Evolutionary conservation across 2,113 vertebrate species (phyloP), one percentile per base, ranked within the genome.

Genomic region (Siphamia tubifer): DNA sequence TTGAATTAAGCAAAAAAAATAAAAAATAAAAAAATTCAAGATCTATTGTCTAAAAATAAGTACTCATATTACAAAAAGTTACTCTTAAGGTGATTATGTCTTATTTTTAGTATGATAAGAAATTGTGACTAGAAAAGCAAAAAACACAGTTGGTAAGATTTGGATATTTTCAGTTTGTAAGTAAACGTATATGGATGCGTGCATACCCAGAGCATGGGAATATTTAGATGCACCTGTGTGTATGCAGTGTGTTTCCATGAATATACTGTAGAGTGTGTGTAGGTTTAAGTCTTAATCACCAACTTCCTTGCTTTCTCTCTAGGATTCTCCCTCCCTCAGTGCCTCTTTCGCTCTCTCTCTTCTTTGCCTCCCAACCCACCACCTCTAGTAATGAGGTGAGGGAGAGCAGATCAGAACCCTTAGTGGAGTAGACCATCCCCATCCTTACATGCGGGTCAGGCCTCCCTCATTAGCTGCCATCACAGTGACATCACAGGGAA

Each of bases 341-440:
- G n/a, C n/a, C n/a, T n/a, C n/a, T n/a, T n/a, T n/a, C n/a, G n/a
- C n/a, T n/a, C n/a, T n/a, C 32, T 68, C 68, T 40, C 57, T 45
- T 20, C 62, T 52, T 70, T 45, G 43, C 67, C 65, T 77, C 66
- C 53, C 48, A 23, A 55, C 60, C 60, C 45, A 49, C 34, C 54
- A 56, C 78, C 79, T 84, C 53, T 67, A 42, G 68, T 89, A 90
- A 90, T 89, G 80, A 91, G 83, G 70, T 88, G 81, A 81, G 58
- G 55, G 58, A 62, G 52, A 56, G 55, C 52, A 42, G 80, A 89
- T 89, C 82, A 82, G 81, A 86, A 88, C 82, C 86, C 77, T 62
- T 63, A 70, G 77, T 19, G 17, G 38, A 69, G 57, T 76, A 77
- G 79, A 82, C 76, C 44, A 25, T 43, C 43, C 45, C 69, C 27